phyloP scores from a whole-genome alignment of 1,140 invertebrate species.

The Eumeta japonica region DNA sequence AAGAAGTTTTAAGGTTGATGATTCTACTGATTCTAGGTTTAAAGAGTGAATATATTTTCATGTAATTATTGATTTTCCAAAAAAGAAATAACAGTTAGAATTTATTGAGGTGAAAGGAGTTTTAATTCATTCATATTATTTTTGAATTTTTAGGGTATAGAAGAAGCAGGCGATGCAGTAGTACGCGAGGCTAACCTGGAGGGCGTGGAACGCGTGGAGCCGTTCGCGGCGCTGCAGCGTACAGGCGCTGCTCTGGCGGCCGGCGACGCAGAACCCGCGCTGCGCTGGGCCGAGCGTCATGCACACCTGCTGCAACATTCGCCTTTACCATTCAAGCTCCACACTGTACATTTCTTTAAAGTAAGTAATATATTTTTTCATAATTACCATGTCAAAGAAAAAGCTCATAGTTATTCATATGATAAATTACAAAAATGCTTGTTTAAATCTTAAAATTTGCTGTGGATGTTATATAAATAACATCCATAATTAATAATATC shows the following conservation, averaged over 20 bases:
- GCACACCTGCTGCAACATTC: constrained; percentile 59
- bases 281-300: constrained; percentile 73
- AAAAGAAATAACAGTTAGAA: not conserved
- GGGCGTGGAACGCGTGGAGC: constrained; percentile 38
- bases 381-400: too few species aligned
- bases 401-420: too few species aligned
- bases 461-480: too few species aligned
- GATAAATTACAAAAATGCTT: constrained; percentile 66
- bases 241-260: constrained; percentile 37
- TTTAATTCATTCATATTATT: not conserved
- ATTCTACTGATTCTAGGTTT: too few species aligned
- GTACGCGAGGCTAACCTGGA: constrained; percentile 44
- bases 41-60: too few species aligned
- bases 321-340: constrained; percentile 47
- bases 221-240: constrained; percentile 45
- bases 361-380: constrained; percentile 9
- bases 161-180: constrained; percentile 55
- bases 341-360: constrained; percentile 56
- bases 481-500: too few species aligned
- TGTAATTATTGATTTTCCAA: not conserved
- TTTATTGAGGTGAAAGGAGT: not conserved
- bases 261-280: constrained; percentile 73
- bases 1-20: too few species aligned
- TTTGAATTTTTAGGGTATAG: constrained; percentile 77
- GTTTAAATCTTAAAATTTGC: too few species aligned